A percentile compares a stretch with the other conserved stretches of the same genome.
These are phyloP conservation scores for Megaceryle alcyon DNA, from an alignment of 2,797 vertebrate species.

Conservation along the genomic window DNA sequence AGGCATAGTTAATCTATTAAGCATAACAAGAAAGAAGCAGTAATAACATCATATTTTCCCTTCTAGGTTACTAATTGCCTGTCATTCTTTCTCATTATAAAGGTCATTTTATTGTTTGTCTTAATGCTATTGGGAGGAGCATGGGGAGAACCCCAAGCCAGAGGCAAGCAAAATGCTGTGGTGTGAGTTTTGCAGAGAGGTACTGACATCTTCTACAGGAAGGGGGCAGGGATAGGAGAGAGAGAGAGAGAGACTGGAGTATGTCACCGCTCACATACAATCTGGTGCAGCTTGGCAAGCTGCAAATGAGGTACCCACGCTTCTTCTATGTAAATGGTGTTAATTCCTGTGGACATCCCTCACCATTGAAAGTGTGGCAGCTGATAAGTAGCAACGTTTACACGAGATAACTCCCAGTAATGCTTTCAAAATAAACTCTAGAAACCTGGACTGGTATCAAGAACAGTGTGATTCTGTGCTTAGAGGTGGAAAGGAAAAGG, in stretches of 20 bases:
- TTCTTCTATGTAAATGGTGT: neutral
- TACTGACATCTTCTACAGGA: neutral
- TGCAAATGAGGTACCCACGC: neutral
- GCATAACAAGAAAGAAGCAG: neutral
- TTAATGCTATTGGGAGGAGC: neutral
- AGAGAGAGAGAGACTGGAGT: neutral
- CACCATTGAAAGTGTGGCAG: neutral
- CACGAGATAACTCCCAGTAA: neutral
- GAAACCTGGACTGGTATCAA: neutral
- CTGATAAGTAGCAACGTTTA: neutral
- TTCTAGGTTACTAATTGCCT: conserved; percentile 11
- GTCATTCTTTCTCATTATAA: conserved; percentile 37
- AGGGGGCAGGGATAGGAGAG: too few species aligned
- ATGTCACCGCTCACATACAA: neutral
- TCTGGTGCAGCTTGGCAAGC: neutral
- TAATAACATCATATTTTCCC: conserved; percentile 38
- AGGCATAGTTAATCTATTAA: conserved; percentile 54
- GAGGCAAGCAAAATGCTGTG: neutral
- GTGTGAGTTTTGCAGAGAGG: neutral
- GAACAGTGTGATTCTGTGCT: neutral
- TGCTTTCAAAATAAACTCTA: conserved; percentile 9
- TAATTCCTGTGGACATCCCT: conserved; percentile 56
- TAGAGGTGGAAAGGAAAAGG: neutral
- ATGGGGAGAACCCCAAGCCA: neutral
- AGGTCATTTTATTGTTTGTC: conserved; percentile 4